Evolutionary conservation across 2,113 vertebrate genomes (phyloP).

Genomic region (Pomatostomus ruficeps): DNA sequence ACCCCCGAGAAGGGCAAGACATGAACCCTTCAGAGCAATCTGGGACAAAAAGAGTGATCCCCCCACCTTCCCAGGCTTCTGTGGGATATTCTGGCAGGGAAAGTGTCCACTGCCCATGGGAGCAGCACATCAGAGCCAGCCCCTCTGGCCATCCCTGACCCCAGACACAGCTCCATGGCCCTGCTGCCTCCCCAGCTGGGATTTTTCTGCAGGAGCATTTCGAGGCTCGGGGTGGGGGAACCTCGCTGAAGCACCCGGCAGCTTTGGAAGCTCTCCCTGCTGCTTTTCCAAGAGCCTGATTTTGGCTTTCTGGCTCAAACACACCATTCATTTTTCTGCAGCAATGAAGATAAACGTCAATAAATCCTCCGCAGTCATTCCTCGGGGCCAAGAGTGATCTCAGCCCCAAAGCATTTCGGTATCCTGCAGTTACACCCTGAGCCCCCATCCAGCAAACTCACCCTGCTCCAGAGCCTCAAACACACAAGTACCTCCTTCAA

Average conservation of each 20-base stretch:
- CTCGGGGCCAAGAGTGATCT: constrained; percentile 10
- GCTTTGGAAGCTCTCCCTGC: background rate
- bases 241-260: accelerated
- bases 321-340: constrained; percentile 3
- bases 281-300: constrained; percentile 4
- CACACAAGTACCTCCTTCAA: background rate
- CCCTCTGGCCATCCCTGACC: background rate
- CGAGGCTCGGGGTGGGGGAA: accelerated
- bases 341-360: constrained; percentile 26
- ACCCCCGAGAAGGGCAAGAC: background rate
- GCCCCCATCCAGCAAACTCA: background rate
- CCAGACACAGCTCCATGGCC: background rate
- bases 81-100: background rate
- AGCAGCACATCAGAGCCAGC: background rate
- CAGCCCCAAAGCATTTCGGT: constrained; percentile 16
- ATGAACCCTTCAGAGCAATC: background rate
- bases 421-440: background rate
- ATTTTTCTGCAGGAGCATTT: background rate
- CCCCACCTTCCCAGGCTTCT: accelerated
- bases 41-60: background rate
- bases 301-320: constrained; percentile 17
- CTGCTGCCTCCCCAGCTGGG: background rate
- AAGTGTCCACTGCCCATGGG: background rate
- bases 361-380: background rate
- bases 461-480: background rate